Conservation (phyloP, 92 coral and sea anemone genomes). For the Actinernus sp. region DNA sequence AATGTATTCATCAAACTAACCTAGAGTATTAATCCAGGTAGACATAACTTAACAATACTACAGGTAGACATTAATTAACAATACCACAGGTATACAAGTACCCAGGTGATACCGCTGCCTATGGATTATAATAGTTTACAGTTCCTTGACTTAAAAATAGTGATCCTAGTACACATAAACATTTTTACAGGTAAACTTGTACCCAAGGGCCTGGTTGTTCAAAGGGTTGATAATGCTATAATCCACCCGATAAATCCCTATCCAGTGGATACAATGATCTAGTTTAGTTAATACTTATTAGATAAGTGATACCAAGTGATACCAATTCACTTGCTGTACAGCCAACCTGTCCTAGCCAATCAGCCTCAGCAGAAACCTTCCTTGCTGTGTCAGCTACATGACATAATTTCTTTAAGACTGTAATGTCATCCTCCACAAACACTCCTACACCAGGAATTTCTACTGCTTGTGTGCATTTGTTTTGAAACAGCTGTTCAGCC, state of each 20-base stretch:
- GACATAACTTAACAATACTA: too few relatives aligned
- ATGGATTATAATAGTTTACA: too few relatives aligned
- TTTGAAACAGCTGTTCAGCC: constrained; percentile 2
- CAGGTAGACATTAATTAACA: too few relatives aligned
- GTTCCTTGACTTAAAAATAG: too few relatives aligned
- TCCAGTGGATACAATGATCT: constrained; percentile 27
- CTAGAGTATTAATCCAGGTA: too few relatives aligned
- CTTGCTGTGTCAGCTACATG: neutral
- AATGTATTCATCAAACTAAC: too few relatives aligned
- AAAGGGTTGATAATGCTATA: constrained; percentile 37
- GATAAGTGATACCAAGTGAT: constrained; percentile 5
- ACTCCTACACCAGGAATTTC: constrained; percentile 18
- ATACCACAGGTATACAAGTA: too few relatives aligned
- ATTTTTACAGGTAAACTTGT: too few relatives aligned
- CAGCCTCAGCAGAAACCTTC: constrained; percentile 28
- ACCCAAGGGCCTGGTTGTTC: constrained; percentile 11
- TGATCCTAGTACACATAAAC: too few relatives aligned
- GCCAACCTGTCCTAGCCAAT: constrained; percentile 11
- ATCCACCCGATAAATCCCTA: too few relatives aligned
- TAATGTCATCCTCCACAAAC: constrained; percentile 18
- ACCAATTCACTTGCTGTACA: neutral
- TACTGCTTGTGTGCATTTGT: constrained; percentile 14
- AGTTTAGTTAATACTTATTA: constrained; percentile 13
- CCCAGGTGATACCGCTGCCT: too few relatives aligned
- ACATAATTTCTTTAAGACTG: constrained; percentile 16